Conservation (phyloP, 2,113 vertebrate genomes). For the Oceanodroma tethys region DNA sequence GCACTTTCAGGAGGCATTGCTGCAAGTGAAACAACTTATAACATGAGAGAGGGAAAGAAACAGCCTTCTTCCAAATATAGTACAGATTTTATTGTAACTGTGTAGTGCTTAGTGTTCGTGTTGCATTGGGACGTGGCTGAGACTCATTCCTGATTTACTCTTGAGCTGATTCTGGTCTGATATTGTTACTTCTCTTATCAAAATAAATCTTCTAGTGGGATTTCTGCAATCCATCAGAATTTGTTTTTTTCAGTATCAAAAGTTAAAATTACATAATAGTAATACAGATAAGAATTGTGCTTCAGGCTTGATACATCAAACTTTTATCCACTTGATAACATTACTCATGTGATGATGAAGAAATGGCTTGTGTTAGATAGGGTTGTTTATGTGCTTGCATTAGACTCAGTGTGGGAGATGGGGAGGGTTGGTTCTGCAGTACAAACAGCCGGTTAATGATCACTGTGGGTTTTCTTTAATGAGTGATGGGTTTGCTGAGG, state of each 20-base stretch:
- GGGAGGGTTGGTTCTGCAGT: neutral
- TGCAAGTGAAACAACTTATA: neutral
- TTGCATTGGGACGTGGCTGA: neutral
- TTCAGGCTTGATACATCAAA: neutral
- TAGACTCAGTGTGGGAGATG: neutral
- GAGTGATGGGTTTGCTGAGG: neutral
- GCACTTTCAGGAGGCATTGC: neutral
- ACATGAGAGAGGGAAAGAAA: neutral
- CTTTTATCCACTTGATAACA: neutral
- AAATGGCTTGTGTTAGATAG: neutral
- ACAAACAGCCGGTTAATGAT: neutral
- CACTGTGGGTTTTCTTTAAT: rapidly evolving
- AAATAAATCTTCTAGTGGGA: neutral
- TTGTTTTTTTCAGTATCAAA: neutral
- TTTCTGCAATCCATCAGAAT: neutral
- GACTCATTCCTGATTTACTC: neutral
- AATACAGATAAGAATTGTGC: neutral
- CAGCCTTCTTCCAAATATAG: neutral
- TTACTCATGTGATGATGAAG: neutral
- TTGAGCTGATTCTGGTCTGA: neutral
- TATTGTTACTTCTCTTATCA: neutral
- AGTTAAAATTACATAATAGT: neutral
- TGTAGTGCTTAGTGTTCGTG: neutral
- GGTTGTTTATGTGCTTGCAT: neutral
- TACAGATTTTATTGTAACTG: neutral